Base-by-base conservation (phyloP, 1,140 invertebrate species). In the Dysdera silvatica region DNA sequence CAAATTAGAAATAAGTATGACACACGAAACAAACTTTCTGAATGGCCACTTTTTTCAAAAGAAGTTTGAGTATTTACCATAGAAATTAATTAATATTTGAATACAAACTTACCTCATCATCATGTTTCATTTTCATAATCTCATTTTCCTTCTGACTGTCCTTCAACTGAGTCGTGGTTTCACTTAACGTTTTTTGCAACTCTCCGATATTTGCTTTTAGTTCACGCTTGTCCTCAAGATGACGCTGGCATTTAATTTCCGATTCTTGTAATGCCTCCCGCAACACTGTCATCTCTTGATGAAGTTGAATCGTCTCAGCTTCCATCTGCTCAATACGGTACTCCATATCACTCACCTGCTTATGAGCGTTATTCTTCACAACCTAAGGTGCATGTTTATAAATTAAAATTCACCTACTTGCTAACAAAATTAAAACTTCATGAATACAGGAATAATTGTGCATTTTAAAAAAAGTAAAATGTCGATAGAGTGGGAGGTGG, bases 311-410 rank as follows among this genome's bases (percentile, higher is more conserved):
- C 55, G 86, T 86, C 68, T 93, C 89, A 24, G 84, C 81, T 20
- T 84, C 82, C 49, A 87, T 68, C 70, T 86, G 83, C 51, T 87
- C 83, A 28, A 87, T 73, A 65, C 86, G 83, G 69, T 85, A 88
- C 72, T 94, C 87, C 49, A 93, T 74, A 68, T 91, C 87, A 10
- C 84, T 83, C 43, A 89, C 80, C 14, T 85, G 84, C 5, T 84
- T 86, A 73, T 90, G 89, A 14, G 89, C 86, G 74, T 87, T 90
- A 68, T 88, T 90, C 68, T 86, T 82, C 0, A 83, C 83, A 33
- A 87, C 79, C 80, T 83, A 62, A 2, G 55, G 37, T 26, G 54
- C 61, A 37, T 37, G 35, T n/a, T 12, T 37, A 12, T 1, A 37
- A 37, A 12, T 12, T 37, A 37, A 37, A 37, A 37, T 12, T 12